Evolutionary conservation across 1,140 invertebrate species (phyloP).

Genomic region (Drosophila oshimai): DNA sequence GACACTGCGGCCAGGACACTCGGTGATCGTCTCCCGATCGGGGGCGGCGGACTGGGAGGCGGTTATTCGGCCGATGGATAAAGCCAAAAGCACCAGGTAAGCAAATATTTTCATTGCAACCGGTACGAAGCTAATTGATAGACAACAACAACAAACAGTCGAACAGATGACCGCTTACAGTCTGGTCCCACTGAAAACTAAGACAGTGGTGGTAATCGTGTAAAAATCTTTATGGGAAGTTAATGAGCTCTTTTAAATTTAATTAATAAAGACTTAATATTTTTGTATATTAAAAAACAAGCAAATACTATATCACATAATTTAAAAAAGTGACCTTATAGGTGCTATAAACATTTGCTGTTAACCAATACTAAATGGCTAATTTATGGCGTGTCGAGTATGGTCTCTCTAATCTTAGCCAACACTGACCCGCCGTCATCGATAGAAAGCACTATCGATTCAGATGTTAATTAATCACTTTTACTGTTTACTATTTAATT

Average conservation of each 20-base stretch:
- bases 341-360: too few relatives aligned
- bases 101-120: constrained; percentile 27
- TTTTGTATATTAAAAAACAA: too few relatives aligned
- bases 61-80: background rate
- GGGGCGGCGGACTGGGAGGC: background rate
- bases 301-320: background rate
- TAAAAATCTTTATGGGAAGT: too few relatives aligned
- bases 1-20: constrained; percentile 63
- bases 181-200: background rate
- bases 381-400: too few relatives aligned
- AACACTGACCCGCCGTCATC: background rate
- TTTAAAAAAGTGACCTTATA: background rate
- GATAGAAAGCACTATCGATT: constrained; percentile 11
- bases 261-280: too few relatives aligned
- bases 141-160: background rate
- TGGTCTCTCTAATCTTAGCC: background rate
- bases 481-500: constrained; percentile 57
- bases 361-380: background rate
- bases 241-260: too few relatives aligned
- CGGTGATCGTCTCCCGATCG: constrained; percentile 4
- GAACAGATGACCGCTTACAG: constrained; percentile 3
- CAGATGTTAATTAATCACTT: constrained; percentile 50
- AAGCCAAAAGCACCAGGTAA: constrained; percentile 7
- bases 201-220: background rate
- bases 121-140: constrained; percentile 34